A percentile compares a stretch with the other conserved stretches of the same genome.
Conservation (phyloP, 2,888 invertebrate genomes). For the Coenonympha arcania region DNA sequence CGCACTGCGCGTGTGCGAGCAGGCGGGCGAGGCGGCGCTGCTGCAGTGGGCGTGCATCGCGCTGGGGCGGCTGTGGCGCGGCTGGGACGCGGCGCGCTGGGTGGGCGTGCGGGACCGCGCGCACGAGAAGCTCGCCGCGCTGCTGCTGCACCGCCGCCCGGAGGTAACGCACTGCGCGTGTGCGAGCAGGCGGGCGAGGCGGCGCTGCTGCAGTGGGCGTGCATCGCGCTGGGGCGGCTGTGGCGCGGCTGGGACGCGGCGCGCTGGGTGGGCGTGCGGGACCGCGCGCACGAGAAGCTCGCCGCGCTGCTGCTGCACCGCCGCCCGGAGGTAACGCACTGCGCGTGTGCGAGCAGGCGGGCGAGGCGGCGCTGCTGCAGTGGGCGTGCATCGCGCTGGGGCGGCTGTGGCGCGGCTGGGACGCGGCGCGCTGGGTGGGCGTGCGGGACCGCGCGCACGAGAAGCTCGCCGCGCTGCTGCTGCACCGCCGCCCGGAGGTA, state of each 20-base stretch:
- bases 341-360: slow-evolving; percentile 89
- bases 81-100: slow-evolving; percentile 92
- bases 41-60: slow-evolving; percentile 94
- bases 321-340: slow-evolving; percentile 91
- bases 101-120: slow-evolving; percentile 95
- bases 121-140: slow-evolving; percentile 91
- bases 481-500: too few relatives aligned
- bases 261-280: slow-evolving; percentile 95
- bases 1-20: too few relatives aligned
- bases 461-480: too few relatives aligned
- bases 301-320: slow-evolving; percentile 84
- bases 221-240: slow-evolving; percentile 90
- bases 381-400: too few relatives aligned
- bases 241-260: slow-evolving; percentile 93
- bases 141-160: slow-evolving; percentile 86
- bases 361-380: slow-evolving; percentile 91
- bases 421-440: too few relatives aligned
- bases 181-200: too few relatives aligned
- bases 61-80: slow-evolving; percentile 92
- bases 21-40: too few relatives aligned
- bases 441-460: too few relatives aligned
- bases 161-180: too few relatives aligned
- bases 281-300: slow-evolving; percentile 95
- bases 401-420: too few relatives aligned
- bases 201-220: slow-evolving; percentile 89